Conservation (phyloP, 2,113 vertebrate genomes). For the Myrmecobius fasciatus region DNA sequence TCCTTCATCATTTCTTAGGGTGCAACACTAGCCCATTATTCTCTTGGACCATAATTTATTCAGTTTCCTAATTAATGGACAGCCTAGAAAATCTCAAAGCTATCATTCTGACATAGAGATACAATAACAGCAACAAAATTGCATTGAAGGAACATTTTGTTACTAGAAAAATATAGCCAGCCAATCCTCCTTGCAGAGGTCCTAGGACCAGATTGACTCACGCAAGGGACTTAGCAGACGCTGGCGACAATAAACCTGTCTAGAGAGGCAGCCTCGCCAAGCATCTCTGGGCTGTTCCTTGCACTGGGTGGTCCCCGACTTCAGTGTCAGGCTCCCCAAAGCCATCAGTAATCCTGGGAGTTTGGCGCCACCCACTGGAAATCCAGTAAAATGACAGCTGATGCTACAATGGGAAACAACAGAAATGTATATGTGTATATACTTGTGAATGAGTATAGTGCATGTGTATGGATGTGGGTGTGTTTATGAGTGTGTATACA, state of each 20-base stretch:
- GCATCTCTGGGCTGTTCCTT: neutral
- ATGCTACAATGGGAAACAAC: neutral
- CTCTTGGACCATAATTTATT: neutral
- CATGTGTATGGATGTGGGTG: neutral
- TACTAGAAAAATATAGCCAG: neutral
- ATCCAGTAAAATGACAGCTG: slow-evolving; percentile 44
- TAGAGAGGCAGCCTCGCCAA: neutral
- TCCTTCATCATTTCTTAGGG: neutral
- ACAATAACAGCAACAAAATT: neutral
- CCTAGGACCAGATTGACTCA: neutral
- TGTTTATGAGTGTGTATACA: neutral
- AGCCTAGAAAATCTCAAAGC: slow-evolving; percentile 31
- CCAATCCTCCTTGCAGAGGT: neutral
- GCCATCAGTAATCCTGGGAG: slow-evolving; percentile 38
- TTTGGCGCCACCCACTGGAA: slow-evolving; percentile 74
- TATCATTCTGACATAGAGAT: neutral
- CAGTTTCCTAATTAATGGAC: neutral
- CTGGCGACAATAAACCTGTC: neutral
- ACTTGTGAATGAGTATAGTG: neutral
- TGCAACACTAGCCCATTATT: neutral
- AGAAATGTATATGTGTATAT: neutral
- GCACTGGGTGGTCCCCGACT: neutral
- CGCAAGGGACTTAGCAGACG: slow-evolving; percentile 21
- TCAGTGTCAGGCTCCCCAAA: neutral
- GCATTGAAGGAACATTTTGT: neutral